Evolutionary conservation across 2,888 invertebrate genomes (phyloP), one percentile per base, ranked within the genome.

Genomic region (Melieria omissa): DNA sequence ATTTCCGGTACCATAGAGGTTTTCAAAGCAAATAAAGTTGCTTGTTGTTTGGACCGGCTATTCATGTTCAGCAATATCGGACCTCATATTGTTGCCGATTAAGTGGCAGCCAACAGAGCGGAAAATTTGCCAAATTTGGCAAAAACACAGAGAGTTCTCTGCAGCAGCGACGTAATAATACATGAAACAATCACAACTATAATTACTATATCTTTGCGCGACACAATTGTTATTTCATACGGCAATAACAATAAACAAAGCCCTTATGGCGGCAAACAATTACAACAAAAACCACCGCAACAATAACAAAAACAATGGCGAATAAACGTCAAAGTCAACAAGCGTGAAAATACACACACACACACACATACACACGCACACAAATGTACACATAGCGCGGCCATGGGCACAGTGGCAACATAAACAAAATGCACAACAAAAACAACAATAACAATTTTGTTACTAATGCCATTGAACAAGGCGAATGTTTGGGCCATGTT

Each of bases 381-480:
- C 41, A 5, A 41, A 47, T 7, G 9, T 7, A n/a, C 42, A 54
- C 42, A 57, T 7, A 62, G 14, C n/a, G 42, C 45, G 52, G 8
- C n/a, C 29, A 29, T 29, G 29, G 1, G 29, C 29, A 3, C 29
- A 29, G 2, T 29, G 29, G 29, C 29, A 29, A 29, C 10, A 52
- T 29, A 63, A 63, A 63, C 14, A 41, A 29, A n/a, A 42, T 44
- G 5, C 44, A 55, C 55, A 12, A 41, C 55, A 65, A 54, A 4
- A 46, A 49, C 67, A 67, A 16, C 9, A 52, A 61, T 60, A 60
- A 57, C 44, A 42, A 45, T 63, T 55, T 60, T 64, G 72, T 29
- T 29, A 29, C 29, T 29, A 29, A 29, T 29, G 29, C 29, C 29
- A 29, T 29, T 29, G 29, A 29, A 3, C 29, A 3, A 29, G 29